Base-by-base conservation (phyloP, 2,797 vertebrate species). In the Lerista edwardsae region DNA sequence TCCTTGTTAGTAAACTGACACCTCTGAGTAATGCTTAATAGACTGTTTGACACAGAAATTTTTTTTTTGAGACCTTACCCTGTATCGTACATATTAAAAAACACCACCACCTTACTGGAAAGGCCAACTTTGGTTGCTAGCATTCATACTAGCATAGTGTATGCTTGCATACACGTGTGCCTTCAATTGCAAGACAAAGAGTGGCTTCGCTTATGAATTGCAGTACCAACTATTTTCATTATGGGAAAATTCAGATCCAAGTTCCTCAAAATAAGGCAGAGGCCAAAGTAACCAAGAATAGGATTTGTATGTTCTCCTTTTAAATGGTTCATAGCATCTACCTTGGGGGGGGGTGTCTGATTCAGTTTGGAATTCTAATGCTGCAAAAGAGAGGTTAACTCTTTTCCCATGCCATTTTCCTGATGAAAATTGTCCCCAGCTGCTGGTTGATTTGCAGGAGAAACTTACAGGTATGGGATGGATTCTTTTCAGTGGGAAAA, bases 21-120 rank as follows among this genome's bases (percentile, higher is more conserved):
- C 59, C 64, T 62, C 36, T n/a, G 75, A 41, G 59, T 78, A 41
- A 57, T 78, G 41, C 15, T 64, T 44, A 78, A 64, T 31, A 31
- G 27, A 79, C 12, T 78, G 10, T 47, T 44, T 65, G 76, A 65
- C 76, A 79, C 3, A 7, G 36, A 64, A 79, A 65, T 64, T 31
- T 65, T 51, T 41, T 41, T 15, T 34, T 31, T 21, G 47, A 51
- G 29, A 47, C 19, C 27, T 51, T 27, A 47, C 27, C 27, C 29
- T 29, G 41, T n/a, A n/a, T n/a, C n/a, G n/a, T 51, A 11, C 29
- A 67, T 79, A 79, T 67, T 67, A 10, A 51, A 67, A 79, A 47
- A 79, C n/a, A n/a, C n/a, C n/a, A n/a, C n/a, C n/a, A n/a, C 11
- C 19, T 79, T 79, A 79, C 62, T 67, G 62, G 61, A 79, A 44